These are phyloP conservation scores for Campoplex nolae DNA, from an alignment of 2,888 invertebrate genomes.

Conservation along the genomic window DNA sequence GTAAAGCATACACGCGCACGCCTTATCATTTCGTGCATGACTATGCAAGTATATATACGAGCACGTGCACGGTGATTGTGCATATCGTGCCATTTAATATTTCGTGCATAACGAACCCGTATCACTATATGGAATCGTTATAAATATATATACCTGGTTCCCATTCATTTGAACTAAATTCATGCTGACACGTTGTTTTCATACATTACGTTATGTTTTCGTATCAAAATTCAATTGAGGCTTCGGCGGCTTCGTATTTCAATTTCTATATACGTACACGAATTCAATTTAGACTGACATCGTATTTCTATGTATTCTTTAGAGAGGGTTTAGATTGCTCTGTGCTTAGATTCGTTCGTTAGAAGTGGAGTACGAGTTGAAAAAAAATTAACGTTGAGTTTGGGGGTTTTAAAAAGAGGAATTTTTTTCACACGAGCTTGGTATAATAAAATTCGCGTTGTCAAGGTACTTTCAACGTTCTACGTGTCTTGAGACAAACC, in stretches of 20 bases:
- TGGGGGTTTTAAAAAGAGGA: background rate
- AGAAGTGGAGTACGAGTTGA: background rate
- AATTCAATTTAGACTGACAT: background rate
- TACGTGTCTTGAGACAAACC: background rate
- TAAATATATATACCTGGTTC: background rate
- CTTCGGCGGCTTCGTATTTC: background rate
- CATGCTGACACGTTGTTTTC: background rate
- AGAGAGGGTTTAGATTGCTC: background rate
- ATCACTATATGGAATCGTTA: slow-evolving; percentile 8
- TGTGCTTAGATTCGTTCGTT: background rate
- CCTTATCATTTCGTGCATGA: slow-evolving; percentile 53
- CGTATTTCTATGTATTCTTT: background rate
- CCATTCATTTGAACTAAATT: slow-evolving; percentile 5
- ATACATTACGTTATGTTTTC: slow-evolving; percentile 4
- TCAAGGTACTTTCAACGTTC: background rate
- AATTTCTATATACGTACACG: background rate
- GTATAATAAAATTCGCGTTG: background rate
- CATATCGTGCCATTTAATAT: slow-evolving; percentile 50
- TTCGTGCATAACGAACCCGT: slow-evolving; percentile 41
- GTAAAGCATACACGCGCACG: slow-evolving; percentile 31
- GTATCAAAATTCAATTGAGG: background rate
- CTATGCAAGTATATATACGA: slow-evolving; percentile 18
- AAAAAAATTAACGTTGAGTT: background rate
- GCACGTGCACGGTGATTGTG: slow-evolving; percentile 53
- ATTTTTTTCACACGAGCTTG: background rate